Evolutionary conservation across 1,140 invertebrate genomes (phyloP).

Genomic region (Lucilia sericata): DNA sequence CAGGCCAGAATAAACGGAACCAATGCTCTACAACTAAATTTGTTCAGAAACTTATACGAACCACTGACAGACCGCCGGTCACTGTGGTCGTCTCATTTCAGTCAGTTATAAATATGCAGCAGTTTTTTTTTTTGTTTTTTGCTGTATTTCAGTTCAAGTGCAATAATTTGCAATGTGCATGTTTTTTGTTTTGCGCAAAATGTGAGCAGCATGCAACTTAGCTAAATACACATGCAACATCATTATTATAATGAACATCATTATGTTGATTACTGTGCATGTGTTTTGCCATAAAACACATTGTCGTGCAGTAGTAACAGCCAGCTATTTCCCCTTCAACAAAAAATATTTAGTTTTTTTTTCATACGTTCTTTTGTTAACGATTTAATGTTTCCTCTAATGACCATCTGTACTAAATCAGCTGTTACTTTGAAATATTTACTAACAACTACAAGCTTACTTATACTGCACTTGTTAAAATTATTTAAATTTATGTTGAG

Average conservation of each 20-base stretch:
- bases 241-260: neutral
- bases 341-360: neutral
- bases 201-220: slow-evolving; percentile 16
- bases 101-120: neutral
- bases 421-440: neutral
- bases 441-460: neutral
- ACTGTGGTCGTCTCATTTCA: neutral
- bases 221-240: neutral
- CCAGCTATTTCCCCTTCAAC: neutral
- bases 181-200: neutral
- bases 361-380: neutral
- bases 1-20: neutral
- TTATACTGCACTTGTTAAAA: neutral
- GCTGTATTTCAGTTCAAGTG: slow-evolving; percentile 12
- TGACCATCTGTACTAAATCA: slow-evolving; percentile 8
- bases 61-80: neutral
- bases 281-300: neutral
- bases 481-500: no score
- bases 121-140: neutral
- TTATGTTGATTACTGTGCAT: neutral
- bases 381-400: slow-evolving; percentile 15
- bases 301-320: neutral
- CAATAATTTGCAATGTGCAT: slow-evolving; percentile 24
- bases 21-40: neutral
- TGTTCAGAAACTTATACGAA: neutral